Evolutionary conservation across 2,888 invertebrate species (phyloP), one percentile per base, ranked within the genome.

Genomic region (Melieria omissa): DNA sequence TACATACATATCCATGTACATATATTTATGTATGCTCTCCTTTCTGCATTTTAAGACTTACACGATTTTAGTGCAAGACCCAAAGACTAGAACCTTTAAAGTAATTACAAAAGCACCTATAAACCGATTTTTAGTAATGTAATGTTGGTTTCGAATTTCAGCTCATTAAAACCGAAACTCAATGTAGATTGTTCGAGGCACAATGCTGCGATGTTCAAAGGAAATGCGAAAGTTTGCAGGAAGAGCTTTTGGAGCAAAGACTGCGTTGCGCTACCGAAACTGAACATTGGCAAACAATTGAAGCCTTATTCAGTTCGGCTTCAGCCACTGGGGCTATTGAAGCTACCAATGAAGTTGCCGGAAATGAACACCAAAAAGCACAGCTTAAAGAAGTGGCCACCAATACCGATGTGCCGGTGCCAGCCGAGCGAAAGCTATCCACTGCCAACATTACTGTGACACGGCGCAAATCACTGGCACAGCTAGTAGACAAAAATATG

Each of bases 241-340:
- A 74, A 8, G 84, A 86, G 66, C 68, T 87, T 5, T 74, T 78
- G 4, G 80, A 81, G 14, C 47, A 85, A n/a, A 80, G 81, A 14
- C 45, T 87, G 44, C 77, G 78, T 16, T 80, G 80, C 70, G 83
- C 83, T 7, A 79, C 77, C 5, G 83, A 86, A 10, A 79, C 80
- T 16, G 85, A 86, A 72, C 87, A 87, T 67, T 87, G 87, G 86
- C 84, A 84, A 58, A 86, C 85, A 4, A 83, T 87, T 44, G 79
- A 80, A 16, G 84, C 85, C 2, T 64, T 87, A 16, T 87, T 78
- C 73, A 65, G 69, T 7, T 14, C 16, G 8, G 57, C 52, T 3
- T 10, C 45, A 29, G 9, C 4, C 4, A 0, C 2, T 5, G 9
- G 14, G 6, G 16, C 52, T 8, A 29, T 6, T 41, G 47, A 52